Conservation (phyloP, 2,888 invertebrate species). For the Nomada hirtipes region DNA sequence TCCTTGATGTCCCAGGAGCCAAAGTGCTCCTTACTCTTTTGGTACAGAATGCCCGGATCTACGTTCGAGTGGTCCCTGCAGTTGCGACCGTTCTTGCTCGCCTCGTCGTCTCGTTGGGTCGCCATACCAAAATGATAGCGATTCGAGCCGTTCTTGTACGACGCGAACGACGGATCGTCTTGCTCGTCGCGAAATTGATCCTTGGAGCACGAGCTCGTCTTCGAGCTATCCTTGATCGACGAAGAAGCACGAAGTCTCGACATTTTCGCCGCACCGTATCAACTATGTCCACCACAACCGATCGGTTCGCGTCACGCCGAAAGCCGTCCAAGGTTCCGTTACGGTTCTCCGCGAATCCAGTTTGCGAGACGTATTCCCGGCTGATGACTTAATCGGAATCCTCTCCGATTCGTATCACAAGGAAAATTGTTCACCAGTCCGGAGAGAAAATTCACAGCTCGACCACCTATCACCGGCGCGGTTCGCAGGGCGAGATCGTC, state of each 20-base stretch:
- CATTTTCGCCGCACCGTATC: conserved; percentile 74
- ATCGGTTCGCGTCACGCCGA: conserved; percentile 9
- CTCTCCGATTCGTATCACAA: neutral
- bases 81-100: conserved; percentile 60
- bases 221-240: conserved; percentile 69
- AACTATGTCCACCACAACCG: neutral
- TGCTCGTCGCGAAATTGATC: conserved; percentile 56
- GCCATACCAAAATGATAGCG: conserved; percentile 68
- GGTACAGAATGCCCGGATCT: conserved; percentile 69
- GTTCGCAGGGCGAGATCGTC: neutral
- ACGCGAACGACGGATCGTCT: conserved; percentile 26
- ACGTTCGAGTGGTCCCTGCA: conserved; percentile 35
- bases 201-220: conserved; percentile 61
- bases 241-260: conserved; percentile 76
- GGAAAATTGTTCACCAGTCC: neutral
- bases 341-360: conserved; percentile 32
- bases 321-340: conserved; percentile 23
- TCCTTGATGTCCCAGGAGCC: conserved; percentile 76
- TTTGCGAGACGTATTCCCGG: conserved; percentile 14
- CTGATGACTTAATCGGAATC: conserved; percentile 7
- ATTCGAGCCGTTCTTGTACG: conserved; percentile 56
- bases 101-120: conserved; percentile 48
- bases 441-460: conserved; percentile 4
- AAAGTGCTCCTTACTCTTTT: conserved; percentile 72
- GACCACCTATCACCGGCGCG: conserved; percentile 32